phyloP scores from a whole-genome alignment of 2,113 vertebrate species.

The Bombycilla garrulus region DNA sequence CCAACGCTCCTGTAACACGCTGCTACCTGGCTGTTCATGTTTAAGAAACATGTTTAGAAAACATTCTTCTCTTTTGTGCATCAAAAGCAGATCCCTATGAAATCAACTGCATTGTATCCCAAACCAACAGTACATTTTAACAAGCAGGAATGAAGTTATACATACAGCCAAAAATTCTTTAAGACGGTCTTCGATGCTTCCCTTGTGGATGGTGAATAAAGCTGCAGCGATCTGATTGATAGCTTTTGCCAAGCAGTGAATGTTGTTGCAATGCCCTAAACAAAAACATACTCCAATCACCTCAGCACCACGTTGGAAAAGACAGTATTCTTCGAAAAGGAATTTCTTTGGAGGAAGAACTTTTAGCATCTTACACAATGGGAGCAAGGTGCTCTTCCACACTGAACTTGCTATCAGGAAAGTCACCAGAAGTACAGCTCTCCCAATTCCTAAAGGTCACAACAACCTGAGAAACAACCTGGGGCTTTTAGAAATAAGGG shows the following conservation, averaged over 20 bases:
- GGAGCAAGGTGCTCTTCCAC: not conserved
- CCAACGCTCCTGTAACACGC: not conserved
- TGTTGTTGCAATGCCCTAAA: constrained; percentile 98
- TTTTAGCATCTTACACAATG: not conserved
- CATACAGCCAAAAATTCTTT: constrained; percentile 98
- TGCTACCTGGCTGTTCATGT: not conserved
- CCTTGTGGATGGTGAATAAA: constrained; percentile 99
- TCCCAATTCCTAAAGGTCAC: not conserved
- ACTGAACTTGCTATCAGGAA: not conserved
- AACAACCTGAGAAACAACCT: not conserved
- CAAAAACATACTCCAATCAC: constrained; percentile 41
- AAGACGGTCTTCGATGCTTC: constrained; percentile 98
- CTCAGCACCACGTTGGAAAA: not conserved
- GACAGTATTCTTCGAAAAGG: too few species aligned
- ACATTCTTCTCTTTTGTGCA: not conserved
- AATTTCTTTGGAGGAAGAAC: too few species aligned
- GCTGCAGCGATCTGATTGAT: constrained; percentile 99
- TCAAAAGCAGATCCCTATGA: not conserved
- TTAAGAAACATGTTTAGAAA: too few species aligned
- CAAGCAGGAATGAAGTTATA: not conserved
- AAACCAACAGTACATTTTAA: not conserved
- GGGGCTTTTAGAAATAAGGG: not conserved
- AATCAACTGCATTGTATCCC: not conserved
- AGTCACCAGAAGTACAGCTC: not conserved
- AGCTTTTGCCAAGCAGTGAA: constrained; percentile 98